Conservation (phyloP, 1,140 invertebrate species). For the Tenebrio molitor region DNA sequence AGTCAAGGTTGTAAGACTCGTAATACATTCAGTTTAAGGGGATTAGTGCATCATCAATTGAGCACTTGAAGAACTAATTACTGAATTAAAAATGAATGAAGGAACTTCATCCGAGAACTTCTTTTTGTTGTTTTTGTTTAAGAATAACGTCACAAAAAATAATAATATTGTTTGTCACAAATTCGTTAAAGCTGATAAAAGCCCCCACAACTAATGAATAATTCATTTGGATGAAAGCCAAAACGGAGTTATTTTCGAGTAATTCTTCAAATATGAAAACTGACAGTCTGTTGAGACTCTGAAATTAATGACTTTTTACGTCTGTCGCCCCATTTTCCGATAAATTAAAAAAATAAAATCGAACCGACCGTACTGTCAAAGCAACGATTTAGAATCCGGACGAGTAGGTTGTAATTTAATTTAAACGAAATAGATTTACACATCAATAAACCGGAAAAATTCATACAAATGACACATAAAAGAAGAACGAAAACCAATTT, state of each 20-base stretch:
- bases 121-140: no score
- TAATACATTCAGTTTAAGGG: no score
- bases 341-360: background rate
- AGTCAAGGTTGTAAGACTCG: no score
- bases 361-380: no score
- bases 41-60: no score
- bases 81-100: no score
- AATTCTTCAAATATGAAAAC: constrained; percentile 8
- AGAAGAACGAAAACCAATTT: constrained; percentile 10
- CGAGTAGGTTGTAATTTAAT: background rate
- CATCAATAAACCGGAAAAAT: constrained; percentile 4
- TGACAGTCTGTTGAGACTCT: background rate
- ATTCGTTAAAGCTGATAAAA: no score
- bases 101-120: no score
- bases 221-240: constrained; percentile 19
- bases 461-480: constrained; percentile 15
- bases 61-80: no score
- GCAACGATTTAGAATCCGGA: background rate
- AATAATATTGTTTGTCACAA: no score
- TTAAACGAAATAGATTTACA: constrained; percentile 16
- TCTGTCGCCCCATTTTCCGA: background rate
- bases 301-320: background rate
- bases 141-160: no score
- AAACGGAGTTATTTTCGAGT: background rate
- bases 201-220: background rate